A percentile compares a stretch with the other conserved stretches of the same genome.
Evolutionary conservation across 1,140 invertebrate species (phyloP).

Genomic region (Drosophila pachea): DNA sequence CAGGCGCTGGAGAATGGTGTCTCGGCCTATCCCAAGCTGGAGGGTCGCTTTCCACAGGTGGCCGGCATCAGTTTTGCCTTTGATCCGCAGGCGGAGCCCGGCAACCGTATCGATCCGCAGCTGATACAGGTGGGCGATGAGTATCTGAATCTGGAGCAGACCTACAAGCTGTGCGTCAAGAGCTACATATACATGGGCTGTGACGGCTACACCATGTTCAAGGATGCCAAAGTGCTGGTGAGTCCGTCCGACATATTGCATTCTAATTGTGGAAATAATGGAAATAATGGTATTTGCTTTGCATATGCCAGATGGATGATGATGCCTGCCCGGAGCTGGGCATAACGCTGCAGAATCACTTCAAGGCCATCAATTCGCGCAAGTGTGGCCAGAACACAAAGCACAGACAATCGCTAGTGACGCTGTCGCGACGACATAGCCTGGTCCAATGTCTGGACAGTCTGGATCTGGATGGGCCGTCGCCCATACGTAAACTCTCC

Average conservation of each 20-base stretch:
- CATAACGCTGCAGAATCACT: conserved; percentile 92
- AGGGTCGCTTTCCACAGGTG: conserved; percentile 89
- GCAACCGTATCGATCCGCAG: conserved; percentile 84
- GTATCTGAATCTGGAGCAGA: conserved; percentile 86
- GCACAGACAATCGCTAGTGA: conserved; percentile 90
- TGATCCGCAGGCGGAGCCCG: conserved; percentile 86
- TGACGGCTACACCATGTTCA: conserved; percentile 91
- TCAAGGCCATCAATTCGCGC: conserved; percentile 89
- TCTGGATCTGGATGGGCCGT: conserved; percentile 84
- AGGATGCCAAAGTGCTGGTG: conserved; percentile 84
- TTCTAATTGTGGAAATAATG: no score
- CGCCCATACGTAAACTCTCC: conserved; percentile 81
- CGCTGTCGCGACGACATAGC: conserved; percentile 87
- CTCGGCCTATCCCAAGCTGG: conserved; percentile 87
- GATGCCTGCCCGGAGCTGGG: conserved; percentile 91
- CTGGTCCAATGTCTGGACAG: conserved; percentile 87
- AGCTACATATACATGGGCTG: conserved; percentile 88
- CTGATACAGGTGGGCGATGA: conserved; percentile 91
- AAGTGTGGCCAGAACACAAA: conserved; percentile 86
- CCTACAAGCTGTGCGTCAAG: conserved; percentile 90
- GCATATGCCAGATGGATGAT: conserved; percentile 83
- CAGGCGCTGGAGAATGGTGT: conserved; percentile 89
- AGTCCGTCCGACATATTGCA: no score
- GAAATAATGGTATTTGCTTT: no score
- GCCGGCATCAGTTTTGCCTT: conserved; percentile 91